A percentile compares a stretch with the other conserved stretches of the same genome.
Evolutionary conservation across 2,113 vertebrate genomes (phyloP).

Genomic region (Trichechus manatus): DNA sequence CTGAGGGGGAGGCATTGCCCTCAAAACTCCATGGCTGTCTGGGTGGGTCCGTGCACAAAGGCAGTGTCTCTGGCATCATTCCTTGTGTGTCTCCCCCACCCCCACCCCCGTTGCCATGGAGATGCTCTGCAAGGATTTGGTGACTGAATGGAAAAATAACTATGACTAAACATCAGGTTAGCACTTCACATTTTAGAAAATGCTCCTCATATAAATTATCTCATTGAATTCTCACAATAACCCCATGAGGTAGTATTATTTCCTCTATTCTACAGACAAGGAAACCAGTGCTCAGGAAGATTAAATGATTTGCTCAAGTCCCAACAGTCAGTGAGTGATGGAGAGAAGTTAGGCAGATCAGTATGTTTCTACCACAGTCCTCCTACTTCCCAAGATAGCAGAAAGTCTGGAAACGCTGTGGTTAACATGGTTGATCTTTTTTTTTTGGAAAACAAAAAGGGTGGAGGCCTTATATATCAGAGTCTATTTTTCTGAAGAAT

Average conservation of each 20-base stretch:
- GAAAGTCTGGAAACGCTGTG: background rate
- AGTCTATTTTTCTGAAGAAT: conserved; percentile 51
- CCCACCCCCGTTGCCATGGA: background rate
- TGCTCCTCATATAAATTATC: background rate
- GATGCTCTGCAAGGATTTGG: background rate
- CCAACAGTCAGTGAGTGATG: background rate
- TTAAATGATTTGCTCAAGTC: background rate
- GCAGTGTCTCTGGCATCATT: background rate
- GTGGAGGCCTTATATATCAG: background rate
- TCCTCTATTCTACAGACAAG: background rate
- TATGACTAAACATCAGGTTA: background rate
- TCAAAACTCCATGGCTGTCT: accelerated
- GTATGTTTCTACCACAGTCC: accelerated
- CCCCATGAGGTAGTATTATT: background rate
- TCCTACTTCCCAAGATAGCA: background rate
- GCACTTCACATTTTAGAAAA: background rate
- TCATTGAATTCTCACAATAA: background rate
- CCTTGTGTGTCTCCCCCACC: background rate
- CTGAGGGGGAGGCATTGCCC: background rate
- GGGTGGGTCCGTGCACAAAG: background rate
- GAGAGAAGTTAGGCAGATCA: background rate
- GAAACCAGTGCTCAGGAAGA: background rate
- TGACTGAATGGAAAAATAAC: background rate
- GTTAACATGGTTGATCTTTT: accelerated
- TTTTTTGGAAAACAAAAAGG: background rate